Conservation (phyloP, 2,888 invertebrate species). For the Bombyx huttoni region DNA sequence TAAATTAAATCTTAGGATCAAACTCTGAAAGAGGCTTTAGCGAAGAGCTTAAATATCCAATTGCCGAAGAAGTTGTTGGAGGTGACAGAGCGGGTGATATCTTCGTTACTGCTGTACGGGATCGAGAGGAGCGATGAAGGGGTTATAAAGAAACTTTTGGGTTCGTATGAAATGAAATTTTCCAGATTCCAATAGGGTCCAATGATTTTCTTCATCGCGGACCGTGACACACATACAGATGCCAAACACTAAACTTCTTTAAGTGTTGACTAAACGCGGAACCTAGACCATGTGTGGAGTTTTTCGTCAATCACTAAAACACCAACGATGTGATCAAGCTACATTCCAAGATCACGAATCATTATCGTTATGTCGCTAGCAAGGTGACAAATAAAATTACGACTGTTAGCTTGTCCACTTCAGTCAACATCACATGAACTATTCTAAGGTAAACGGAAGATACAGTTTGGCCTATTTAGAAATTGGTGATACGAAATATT, state of each 20-base stretch:
- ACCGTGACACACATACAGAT: neutral
- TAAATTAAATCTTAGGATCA: conserved; percentile 39
- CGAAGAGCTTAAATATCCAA: conserved; percentile 68
- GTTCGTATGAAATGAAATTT: conserved; percentile 17
- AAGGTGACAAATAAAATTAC: no score
- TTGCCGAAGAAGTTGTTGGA: conserved; percentile 53
- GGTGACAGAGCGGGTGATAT: conserved; percentile 51
- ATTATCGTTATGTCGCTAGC: no score
- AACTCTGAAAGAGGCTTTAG: conserved; percentile 70
- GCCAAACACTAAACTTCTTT: neutral
- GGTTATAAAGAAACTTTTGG: conserved; percentile 45
- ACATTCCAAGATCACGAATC: no score
- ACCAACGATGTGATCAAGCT: neutral
- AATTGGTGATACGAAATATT: neutral
- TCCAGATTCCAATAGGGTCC: no score
- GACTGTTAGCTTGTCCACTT: no score
- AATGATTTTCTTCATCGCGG: no score
- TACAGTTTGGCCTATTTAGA: neutral
- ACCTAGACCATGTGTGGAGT: no score
- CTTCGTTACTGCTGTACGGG: conserved; percentile 46
- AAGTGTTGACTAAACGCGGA: no score
- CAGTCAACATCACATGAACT: no score
- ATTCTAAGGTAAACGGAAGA: neutral
- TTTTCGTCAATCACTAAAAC: no score
- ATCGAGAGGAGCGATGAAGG: conserved; percentile 43